Evolutionary conservation across 2,888 invertebrate genomes (phyloP).

Genomic region (Germaria angustata): DNA sequence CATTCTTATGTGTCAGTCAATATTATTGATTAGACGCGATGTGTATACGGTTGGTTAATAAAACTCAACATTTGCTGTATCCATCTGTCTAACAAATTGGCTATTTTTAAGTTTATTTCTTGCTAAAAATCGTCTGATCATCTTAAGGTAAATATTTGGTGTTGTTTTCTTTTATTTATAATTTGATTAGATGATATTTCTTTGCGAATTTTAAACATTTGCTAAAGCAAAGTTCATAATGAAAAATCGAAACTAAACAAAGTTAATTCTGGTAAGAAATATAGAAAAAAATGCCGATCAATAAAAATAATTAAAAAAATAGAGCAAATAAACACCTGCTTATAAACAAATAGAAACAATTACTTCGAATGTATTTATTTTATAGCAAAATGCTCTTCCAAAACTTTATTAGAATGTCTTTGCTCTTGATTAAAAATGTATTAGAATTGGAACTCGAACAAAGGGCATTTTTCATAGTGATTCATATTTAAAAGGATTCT

Average conservation of each 20-base stretch:
- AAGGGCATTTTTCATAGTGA: too few species aligned
- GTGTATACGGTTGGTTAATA: conserved; percentile 63
- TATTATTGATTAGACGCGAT: conserved; percentile 58
- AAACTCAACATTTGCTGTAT: conserved; percentile 31
- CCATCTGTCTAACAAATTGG: not conserved
- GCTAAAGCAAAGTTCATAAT: conserved; percentile 24
- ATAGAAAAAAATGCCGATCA: not conserved
- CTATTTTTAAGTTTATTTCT: not conserved
- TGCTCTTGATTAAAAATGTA: too few species aligned
- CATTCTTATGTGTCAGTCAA: conserved; percentile 29
- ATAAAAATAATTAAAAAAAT: not conserved
- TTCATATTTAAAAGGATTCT: too few species aligned
- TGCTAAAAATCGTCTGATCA: conserved; percentile 4
- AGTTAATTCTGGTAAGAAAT: not conserved
- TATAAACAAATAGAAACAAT: too few species aligned
- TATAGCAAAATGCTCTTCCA: too few species aligned
- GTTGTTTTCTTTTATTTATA: conserved; percentile 5
- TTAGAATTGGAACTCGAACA: too few species aligned
- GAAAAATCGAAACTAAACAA: not conserved
- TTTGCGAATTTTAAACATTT: conserved; percentile 6
- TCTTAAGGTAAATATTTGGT: conserved; percentile 31
- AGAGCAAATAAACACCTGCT: not conserved
- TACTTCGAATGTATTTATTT: too few species aligned
- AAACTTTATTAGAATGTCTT: too few species aligned
- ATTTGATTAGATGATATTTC: conserved; percentile 8